Percentiles rank a stretch among this genome's conserved stretches.
Evolutionary conservation across 2,797 vertebrate species (phyloP).

Genomic region (Serranus cabrilla): DNA sequence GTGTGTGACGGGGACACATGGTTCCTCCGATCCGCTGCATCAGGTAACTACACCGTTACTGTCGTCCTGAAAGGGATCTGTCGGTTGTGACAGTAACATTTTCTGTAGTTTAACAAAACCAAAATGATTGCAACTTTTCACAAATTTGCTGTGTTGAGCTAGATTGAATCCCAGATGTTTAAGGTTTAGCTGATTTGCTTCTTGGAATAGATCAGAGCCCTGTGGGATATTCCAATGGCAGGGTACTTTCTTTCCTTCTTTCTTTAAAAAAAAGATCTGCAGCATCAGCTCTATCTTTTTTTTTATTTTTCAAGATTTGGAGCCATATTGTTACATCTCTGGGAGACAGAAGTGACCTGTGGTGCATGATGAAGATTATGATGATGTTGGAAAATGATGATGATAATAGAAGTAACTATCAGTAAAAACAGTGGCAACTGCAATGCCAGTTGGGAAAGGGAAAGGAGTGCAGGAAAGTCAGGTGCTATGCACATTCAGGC

Average conservation of each 20-base stretch:
- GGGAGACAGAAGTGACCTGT: background rate
- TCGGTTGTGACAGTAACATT: background rate
- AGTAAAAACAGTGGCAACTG: background rate
- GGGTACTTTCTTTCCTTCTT: background rate
- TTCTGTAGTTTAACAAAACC: background rate
- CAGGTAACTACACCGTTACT: background rate
- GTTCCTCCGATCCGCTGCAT: too few relatives aligned
- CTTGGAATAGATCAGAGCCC: constrained; percentile 28
- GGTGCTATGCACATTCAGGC: too few relatives aligned
- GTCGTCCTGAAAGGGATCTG: background rate
- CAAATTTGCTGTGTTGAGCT: background rate
- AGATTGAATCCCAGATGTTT: constrained; percentile 4
- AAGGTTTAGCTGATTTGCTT: constrained; percentile 2
- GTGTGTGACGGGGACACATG: too few relatives aligned
- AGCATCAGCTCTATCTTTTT: background rate
- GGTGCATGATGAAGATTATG: background rate
- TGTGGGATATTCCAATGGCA: background rate
- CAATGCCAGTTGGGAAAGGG: background rate
- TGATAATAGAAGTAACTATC: background rate
- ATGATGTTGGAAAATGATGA: background rate
- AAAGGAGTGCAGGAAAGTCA: too few relatives aligned
- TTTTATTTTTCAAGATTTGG: constrained; percentile 1
- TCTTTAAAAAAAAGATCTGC: background rate
- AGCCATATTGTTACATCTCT: constrained; percentile 12
- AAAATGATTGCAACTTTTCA: background rate